These are phyloP conservation scores for Coccyzus lansbergi DNA, from an alignment of 2,797 vertebrate genomes.

Conservation along the genomic window DNA sequence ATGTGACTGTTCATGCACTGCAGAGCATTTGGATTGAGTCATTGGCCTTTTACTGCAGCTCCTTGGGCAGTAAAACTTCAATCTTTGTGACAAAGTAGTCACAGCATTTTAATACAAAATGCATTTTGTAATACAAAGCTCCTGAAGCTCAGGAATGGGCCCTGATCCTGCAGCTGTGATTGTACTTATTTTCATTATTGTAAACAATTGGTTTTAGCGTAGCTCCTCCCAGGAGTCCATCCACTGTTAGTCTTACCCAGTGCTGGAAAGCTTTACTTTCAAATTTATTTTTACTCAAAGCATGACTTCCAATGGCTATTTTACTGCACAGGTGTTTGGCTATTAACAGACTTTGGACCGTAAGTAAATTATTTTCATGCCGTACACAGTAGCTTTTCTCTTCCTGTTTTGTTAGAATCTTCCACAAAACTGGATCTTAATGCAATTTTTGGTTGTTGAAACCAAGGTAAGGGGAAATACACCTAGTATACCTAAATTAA, in stretches of 20 bases:
- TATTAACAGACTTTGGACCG: background rate
- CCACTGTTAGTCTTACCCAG: background rate
- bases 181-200: background rate
- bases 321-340: background rate
- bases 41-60: background rate
- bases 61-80: background rate
- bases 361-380: background rate
- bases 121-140: background rate
- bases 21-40: background rate
- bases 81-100: background rate
- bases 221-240: background rate
- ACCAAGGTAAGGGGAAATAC: background rate
- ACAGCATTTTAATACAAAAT: background rate
- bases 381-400: background rate
- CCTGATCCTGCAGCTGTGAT: background rate
- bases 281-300: background rate
- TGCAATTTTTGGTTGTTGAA: background rate
- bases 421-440: background rate
- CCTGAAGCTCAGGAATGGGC: background rate
- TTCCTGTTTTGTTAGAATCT: background rate
- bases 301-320: background rate
- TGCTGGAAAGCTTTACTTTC: constrained; percentile 6
- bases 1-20: background rate
- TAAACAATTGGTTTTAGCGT: background rate
- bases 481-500: background rate